Evolutionary conservation across 2,888 invertebrate species (phyloP), one percentile per base, ranked within the genome.

Genomic region (Phalangium opilio): DNA sequence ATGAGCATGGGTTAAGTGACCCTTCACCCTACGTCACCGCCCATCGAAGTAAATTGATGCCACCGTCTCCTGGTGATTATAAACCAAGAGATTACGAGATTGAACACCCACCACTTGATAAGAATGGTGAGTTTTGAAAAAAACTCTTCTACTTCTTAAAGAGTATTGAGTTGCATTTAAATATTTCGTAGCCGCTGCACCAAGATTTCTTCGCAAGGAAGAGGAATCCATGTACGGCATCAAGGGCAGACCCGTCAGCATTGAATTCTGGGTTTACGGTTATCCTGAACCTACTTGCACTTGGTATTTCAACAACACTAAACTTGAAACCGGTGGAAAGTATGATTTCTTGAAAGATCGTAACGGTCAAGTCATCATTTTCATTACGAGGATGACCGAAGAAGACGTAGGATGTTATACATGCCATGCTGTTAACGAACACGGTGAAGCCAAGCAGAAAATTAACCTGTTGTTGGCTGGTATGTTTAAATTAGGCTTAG

Each of bases 191-290:
- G 66, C 64, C 21, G 62, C 63, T 54, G 62, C 66, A 15, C 67
- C 68, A 4, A 67, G 79, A 60, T 93, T 95, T 72, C 71, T 93
- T 10, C 77, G 89, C 1, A 83, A 83, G 59, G 87, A 87, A 61
- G 73, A 81, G 58, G 86, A 87, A 56, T 76, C 79, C 0, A 83
- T 89, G 59, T 95, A 90, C 64, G 95, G 90, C 1, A 83, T 90
- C 8, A 87, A 89, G 64, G 83, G 84, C 20, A 87, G 90, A 64
- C 87, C 86, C 58, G 79, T 80, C 14, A 86, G 81, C 62, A 70
- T 98, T 47, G 83, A 84, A 69, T 87, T 93, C 81, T 90, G 85
- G 66, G 85, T 95, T 12, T 87, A 89, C 63, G 95, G 93, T 0
- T 91, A 90, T 68, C 96, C 96, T 0, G 89, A 90, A 65, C 96